phyloP scores from a whole-genome alignment of 2,113 vertebrate species.

The Lamprologus lemairii region DNA sequence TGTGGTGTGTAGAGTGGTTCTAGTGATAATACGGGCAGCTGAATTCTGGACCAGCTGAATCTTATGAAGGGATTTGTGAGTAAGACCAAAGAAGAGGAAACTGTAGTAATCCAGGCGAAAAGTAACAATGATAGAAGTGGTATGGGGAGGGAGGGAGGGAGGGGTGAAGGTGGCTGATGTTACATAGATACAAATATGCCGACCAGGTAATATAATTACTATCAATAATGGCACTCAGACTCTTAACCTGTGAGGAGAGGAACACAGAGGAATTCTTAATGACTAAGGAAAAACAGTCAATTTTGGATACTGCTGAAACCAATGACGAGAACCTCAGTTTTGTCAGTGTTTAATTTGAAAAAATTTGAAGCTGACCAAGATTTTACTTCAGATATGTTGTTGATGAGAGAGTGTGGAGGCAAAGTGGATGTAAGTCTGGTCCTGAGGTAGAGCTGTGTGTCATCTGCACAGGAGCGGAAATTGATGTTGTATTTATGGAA shows the following conservation, averaged over 20 bases:
- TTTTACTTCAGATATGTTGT: not conserved
- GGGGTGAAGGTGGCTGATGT: not conserved
- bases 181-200: not conserved
- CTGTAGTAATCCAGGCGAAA: not conserved
- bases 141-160: not conserved
- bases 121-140: not conserved
- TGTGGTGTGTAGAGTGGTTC: not conserved
- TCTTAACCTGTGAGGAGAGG: not conserved
- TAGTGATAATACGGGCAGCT: not conserved
- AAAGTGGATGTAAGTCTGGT: not conserved
- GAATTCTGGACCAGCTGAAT: not conserved
- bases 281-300: fast-evolving
- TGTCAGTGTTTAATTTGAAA: not conserved
- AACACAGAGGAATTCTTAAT: not conserved
- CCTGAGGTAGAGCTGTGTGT: not conserved
- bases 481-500: fast-evolving
- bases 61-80: not conserved
- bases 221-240: not conserved
- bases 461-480: not conserved
- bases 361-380: fast-evolving
- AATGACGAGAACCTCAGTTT: not conserved
- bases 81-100: not conserved
- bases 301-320: not conserved
- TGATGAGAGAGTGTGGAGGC: not conserved
- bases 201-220: not conserved